A percentile compares a stretch with the other conserved stretches of the same genome.
Evolutionary conservation across 2,888 invertebrate genomes (phyloP).

Genomic region (Eilema griseolum): DNA sequence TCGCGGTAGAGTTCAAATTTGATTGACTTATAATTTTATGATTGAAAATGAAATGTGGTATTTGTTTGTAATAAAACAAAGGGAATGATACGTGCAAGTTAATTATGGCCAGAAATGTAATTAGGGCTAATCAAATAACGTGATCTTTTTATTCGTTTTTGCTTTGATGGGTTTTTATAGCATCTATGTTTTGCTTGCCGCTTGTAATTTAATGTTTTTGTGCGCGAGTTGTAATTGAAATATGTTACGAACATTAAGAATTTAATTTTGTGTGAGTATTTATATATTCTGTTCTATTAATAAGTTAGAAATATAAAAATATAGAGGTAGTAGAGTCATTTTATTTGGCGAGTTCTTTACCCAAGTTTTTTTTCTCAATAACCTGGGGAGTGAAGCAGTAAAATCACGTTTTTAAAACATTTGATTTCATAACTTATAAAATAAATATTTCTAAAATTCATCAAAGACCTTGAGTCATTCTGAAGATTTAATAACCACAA

Average conservation of each 20-base stretch:
- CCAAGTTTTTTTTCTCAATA: no score
- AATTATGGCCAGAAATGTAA: slow-evolving; percentile 84
- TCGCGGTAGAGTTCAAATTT: slow-evolving; percentile 56
- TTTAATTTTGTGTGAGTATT: neutral
- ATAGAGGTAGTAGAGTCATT: neutral
- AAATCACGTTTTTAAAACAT: no score
- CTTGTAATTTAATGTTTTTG: slow-evolving; percentile 43
- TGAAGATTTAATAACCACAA: no score
- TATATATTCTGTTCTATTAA: neutral
- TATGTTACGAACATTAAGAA: slow-evolving; percentile 36
- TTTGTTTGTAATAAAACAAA: slow-evolving; percentile 81
- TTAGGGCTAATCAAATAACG: slow-evolving; percentile 85
- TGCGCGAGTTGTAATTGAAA: slow-evolving; percentile 57
- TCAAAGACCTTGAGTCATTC: no score
- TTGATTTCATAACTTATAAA: no score
- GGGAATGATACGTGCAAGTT: slow-evolving; percentile 82
- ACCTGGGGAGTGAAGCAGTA: no score
- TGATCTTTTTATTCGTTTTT: slow-evolving; percentile 78
- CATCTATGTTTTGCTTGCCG: slow-evolving; percentile 56
- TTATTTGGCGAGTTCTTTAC: neutral
- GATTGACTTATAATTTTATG: slow-evolving; percentile 26
- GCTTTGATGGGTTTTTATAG: slow-evolving; percentile 66
- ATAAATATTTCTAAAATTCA: no score
- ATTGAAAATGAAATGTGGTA: slow-evolving; percentile 50
- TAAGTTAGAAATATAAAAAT: slow-evolving; percentile 3